Evolutionary conservation across 2,797 vertebrate genomes (phyloP), one percentile per base, ranked within the genome.

Genomic region (Picus viridis): DNA sequence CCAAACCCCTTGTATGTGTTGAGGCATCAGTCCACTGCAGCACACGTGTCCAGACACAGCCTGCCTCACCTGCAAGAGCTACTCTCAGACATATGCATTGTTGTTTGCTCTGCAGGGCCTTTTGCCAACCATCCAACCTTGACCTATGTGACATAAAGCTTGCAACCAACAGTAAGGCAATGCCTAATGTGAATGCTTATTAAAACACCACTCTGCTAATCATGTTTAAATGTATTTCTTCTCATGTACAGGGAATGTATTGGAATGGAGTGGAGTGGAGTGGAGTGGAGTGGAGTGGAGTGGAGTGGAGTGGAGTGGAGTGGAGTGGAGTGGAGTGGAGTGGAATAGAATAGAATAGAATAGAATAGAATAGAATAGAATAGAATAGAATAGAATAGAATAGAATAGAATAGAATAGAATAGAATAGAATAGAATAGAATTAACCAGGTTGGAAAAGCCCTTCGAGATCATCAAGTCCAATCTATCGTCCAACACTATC

Each of bases 1-100:
- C 30, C 4, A 2, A 65, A 36, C 20, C 0, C 1, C 12, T 26
- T 0, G 0, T 2, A n/a, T 11, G n/a, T 18, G 27, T 24, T 32
- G n/a, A 1, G 10, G 16, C 3, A 1, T 19, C 18, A 7, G 45
- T 19, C 3, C 7, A 5, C 43, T 2, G 7, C 45, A 57, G n/a
- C 22, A 9, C 51, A 19, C 0, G 0, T 34, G 29, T 24, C 49
- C 0, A 1, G 29, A 10, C 0, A 1, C 30, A 9, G 27, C 45
- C 14, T 43, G 36, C 20, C 63, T 64, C 16, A 19, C 2, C 20
- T 23, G 27, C 1, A 1, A 51, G 17, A 82, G 53, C 34, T 29
- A 30, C 62, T 16, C 9, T 56, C 57, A 12, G n/a, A 24, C 2
- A 4, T 15, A 6, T 1, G 1, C 32, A 56, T 58, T 14, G 16